A percentile compares a stretch with the other conserved stretches of the same genome.
These are phyloP conservation scores for Numenius phaeopus DNA, from an alignment of 2,797 vertebrate genomes.

Conservation along the genomic window DNA sequence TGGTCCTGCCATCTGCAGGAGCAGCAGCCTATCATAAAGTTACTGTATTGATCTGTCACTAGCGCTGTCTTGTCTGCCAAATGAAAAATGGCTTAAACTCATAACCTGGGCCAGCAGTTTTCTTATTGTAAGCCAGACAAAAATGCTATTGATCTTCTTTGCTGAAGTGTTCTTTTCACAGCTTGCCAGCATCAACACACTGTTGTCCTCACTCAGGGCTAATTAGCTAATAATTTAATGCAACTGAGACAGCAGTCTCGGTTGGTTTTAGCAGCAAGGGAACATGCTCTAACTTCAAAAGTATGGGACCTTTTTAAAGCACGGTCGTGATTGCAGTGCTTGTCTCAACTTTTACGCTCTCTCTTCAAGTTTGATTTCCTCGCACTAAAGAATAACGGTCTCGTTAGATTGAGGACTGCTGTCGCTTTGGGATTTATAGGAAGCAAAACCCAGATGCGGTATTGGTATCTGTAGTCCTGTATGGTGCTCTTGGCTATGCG, in stretches of 20 bases:
- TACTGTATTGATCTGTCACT: constrained; percentile 72
- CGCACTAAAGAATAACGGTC: constrained; percentile 4
- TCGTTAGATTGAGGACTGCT: neutral
- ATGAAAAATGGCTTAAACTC: constrained; percentile 69
- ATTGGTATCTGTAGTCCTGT: neutral
- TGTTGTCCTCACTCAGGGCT: constrained; percentile 70
- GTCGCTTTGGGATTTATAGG: neutral
- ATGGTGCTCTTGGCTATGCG: neutral
- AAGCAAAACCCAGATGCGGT: neutral
- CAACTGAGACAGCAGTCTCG: constrained; percentile 48
- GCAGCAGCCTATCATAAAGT: constrained; percentile 56
- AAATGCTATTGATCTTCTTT: constrained; percentile 72
- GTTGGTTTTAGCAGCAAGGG: constrained; percentile 35
- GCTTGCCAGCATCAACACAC: constrained; percentile 70
- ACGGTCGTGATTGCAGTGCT: neutral
- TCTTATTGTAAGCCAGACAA: constrained; percentile 71
- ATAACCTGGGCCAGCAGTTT: constrained; percentile 68
- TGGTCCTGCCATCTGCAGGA: constrained; percentile 57
- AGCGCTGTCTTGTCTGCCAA: constrained; percentile 61
- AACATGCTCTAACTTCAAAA: neutral
- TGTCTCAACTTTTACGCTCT: constrained; percentile 1
- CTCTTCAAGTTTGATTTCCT: constrained; percentile 35
- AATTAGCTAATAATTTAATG: constrained; percentile 80
- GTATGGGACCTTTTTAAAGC: neutral
- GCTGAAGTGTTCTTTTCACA: constrained; percentile 76